Conservation (phyloP, 2,797 vertebrate genomes). For the Emys orbicularis region DNA sequence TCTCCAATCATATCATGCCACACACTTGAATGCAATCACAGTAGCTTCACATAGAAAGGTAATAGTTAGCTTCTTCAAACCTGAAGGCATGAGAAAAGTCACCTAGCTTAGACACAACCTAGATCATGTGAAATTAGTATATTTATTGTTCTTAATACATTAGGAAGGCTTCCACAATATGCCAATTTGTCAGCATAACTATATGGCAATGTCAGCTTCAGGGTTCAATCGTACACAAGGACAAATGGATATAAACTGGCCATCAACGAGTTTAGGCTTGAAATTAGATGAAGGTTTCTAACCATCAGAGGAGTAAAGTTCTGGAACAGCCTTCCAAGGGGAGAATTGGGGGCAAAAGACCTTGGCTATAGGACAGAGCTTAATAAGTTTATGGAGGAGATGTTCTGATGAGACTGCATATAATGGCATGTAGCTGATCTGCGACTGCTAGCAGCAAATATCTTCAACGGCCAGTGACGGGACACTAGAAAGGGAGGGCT, state of each 20-base stretch:
- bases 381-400: too few relatives aligned
- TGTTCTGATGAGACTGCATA: too few relatives aligned
- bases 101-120: background rate
- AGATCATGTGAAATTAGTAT: conserved; percentile 32
- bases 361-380: too few relatives aligned
- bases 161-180: too few relatives aligned
- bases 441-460: too few relatives aligned
- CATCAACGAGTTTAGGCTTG: background rate
- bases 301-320: too few relatives aligned
- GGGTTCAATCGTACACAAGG: conserved; percentile 36
- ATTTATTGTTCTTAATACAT: conserved; percentile 33
- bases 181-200: background rate
- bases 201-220: conserved; percentile 53
- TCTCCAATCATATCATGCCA: background rate
- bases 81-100: background rate
- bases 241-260: background rate
- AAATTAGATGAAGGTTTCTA: too few relatives aligned
- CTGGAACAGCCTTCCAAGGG: too few relatives aligned
- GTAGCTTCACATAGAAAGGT: background rate
- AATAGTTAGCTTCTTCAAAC: background rate
- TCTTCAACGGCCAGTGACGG: too few relatives aligned
- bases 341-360: too few relatives aligned
- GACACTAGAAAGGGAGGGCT: too few relatives aligned
- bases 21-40: fast-evolving
- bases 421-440: too few relatives aligned